Percentiles rank a stretch among this genome's conserved stretches.
phyloP scores from a whole-genome alignment of 30 jellyfish, hydroid and myxozoan species.

The Aurelia sp. region DNA sequence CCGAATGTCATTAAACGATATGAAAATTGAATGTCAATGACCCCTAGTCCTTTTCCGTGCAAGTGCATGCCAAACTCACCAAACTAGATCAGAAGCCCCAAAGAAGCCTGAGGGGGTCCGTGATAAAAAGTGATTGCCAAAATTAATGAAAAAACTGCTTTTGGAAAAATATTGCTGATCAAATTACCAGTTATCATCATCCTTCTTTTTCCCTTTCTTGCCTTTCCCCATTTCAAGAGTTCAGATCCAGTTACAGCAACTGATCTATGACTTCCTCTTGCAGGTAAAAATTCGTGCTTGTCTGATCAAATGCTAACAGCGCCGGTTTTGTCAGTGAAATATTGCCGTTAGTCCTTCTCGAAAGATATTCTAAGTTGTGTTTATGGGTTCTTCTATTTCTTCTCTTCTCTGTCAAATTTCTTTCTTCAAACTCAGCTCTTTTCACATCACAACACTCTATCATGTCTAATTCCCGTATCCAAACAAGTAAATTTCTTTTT shows the following conservation, averaged over 20 bases:
- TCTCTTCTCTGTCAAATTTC: neutral
- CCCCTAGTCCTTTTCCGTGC: too few relatives aligned
- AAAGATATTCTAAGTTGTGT: neutral
- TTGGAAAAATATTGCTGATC: neutral
- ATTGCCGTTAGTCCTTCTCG: neutral
- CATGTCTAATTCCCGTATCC: slow-evolving; percentile 5
- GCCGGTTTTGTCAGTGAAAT: too few relatives aligned
- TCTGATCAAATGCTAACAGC: too few relatives aligned
- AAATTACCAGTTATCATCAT: slow-evolving; percentile 70
- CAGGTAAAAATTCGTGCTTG: too few relatives aligned
- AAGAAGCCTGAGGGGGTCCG: too few relatives aligned
- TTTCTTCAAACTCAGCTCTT: neutral
- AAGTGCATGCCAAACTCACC: too few relatives aligned
- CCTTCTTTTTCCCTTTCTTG: slow-evolving; percentile 63
- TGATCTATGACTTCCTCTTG: neutral
- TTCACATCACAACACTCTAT: slow-evolving; percentile 33
- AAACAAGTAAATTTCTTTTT: neutral
- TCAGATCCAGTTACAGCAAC: too few relatives aligned
- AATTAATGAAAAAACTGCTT: too few relatives aligned
- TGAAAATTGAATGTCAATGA: too few relatives aligned
- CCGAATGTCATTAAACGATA: too few relatives aligned
- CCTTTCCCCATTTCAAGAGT: slow-evolving; percentile 67
- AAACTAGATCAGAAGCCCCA: too few relatives aligned
- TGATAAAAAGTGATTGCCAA: too few relatives aligned
- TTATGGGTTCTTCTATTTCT: neutral